These are phyloP conservation scores for Leucopsar rothschildi DNA, from an alignment of 2,113 vertebrate genomes.

Conservation along the genomic window DNA sequence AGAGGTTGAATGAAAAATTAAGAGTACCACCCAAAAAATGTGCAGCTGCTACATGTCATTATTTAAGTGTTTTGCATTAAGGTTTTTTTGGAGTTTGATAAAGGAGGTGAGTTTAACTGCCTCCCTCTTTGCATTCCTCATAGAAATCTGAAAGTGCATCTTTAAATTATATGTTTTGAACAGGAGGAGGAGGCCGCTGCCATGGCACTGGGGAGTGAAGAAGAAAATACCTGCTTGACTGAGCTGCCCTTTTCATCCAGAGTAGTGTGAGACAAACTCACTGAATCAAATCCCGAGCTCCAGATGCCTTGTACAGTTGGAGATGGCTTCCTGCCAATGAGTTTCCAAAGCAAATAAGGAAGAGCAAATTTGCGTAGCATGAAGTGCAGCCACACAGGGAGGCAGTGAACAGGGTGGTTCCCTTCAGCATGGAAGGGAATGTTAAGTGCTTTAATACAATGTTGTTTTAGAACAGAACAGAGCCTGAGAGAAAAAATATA, in stretches of 20 bases:
- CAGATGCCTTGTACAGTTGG: slow-evolving; percentile 46
- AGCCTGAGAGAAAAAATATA: background rate
- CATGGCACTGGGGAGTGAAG: background rate
- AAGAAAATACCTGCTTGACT: slow-evolving; percentile 45
- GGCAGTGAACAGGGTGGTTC: slow-evolving; percentile 27
- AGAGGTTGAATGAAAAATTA: background rate
- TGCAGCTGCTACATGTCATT: background rate
- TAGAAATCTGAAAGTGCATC: background rate
- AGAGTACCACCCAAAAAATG: background rate
- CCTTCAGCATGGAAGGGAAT: background rate
- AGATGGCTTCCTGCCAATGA: slow-evolving; percentile 18
- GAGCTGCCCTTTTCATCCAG: slow-evolving; percentile 19
- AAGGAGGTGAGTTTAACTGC: background rate
- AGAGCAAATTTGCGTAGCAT: background rate
- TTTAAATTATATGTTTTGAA: background rate
- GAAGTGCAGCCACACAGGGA: slow-evolving; percentile 25
- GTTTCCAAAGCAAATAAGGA: slow-evolving; percentile 66
- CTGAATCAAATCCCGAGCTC: slow-evolving; percentile 4
- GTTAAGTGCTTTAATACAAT: background rate
- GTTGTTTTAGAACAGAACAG: background rate
- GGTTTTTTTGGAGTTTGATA: background rate
- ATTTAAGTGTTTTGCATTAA: background rate
- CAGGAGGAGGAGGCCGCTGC: background rate
- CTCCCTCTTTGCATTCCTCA: background rate
- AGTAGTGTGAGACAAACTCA: background rate